Conservation (phyloP, 2,797 vertebrate genomes). For the Morus bassanus region DNA sequence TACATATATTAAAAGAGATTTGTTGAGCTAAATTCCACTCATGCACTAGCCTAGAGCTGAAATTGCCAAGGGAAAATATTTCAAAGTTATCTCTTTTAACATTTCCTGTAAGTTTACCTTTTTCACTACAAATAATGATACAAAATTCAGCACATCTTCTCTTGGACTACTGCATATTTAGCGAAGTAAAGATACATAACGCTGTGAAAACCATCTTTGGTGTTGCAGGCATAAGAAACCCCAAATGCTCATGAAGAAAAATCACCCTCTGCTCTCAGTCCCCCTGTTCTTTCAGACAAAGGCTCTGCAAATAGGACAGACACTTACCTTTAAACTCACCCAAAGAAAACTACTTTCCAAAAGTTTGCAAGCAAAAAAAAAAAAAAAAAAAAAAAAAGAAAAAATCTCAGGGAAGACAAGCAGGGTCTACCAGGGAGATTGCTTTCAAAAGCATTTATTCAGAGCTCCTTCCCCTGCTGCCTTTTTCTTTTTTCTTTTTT, state of each 20-base stretch:
- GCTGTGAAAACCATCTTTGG: not conserved
- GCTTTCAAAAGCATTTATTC: not conserved
- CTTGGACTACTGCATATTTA: not conserved
- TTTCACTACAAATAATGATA: rapidly evolving
- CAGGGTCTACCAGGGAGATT: not conserved
- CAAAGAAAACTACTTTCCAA: not conserved
- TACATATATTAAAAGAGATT: not conserved
- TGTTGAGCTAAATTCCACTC: not conserved
- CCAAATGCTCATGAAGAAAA: not conserved
- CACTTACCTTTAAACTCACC: slow-evolving; percentile 27
- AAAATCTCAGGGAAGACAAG: not conserved
- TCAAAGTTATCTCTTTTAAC: not conserved
- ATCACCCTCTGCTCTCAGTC: not conserved
- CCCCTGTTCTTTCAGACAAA: not conserved
- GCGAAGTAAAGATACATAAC: not conserved
- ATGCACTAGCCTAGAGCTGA: not conserved
- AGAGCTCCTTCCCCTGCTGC: not conserved
- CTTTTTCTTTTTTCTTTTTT: not conserved
- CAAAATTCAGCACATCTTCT: not conserved
- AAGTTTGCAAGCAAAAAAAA: not conserved
- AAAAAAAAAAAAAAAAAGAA: too few relatives aligned
- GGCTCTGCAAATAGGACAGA: not conserved
- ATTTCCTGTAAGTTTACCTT: not conserved
- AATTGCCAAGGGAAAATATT: not conserved
- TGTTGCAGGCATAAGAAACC: not conserved